These are phyloP conservation scores for Achroia grisella DNA, from an alignment of 1,140 invertebrate species.

Conservation along the genomic window DNA sequence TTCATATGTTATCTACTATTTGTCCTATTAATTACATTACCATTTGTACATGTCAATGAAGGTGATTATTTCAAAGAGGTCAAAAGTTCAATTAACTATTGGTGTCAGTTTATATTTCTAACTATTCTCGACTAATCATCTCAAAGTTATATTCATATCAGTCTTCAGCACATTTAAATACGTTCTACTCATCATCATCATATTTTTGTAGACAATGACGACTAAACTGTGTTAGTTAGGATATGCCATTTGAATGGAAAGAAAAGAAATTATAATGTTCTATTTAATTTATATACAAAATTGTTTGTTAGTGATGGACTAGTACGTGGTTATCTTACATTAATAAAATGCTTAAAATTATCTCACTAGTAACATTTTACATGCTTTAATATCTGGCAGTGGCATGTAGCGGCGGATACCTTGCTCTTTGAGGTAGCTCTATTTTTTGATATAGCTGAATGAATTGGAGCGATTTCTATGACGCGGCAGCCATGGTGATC, in stretches of 20 bases:
- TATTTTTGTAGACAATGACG: too few relatives aligned
- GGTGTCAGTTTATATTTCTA: too few relatives aligned
- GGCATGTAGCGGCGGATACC: constrained; percentile 19
- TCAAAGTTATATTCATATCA: too few relatives aligned
- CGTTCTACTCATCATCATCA: too few relatives aligned
- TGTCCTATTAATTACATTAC: too few relatives aligned
- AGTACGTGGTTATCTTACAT: constrained; percentile 31
- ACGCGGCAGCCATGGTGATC: constrained; percentile 43
- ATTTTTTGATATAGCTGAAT: constrained; percentile 26
- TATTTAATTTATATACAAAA: constrained; percentile 25
- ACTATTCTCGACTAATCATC: too few relatives aligned
- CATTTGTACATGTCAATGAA: too few relatives aligned
- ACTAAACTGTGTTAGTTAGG: background rate
- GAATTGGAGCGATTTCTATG: constrained; percentile 26
- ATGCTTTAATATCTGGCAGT: constrained; percentile 29
- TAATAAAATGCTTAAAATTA: constrained; percentile 42
- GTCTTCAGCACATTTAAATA: too few relatives aligned
- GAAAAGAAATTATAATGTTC: constrained; percentile 10
- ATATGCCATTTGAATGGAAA: constrained; percentile 4
- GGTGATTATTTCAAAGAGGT: too few relatives aligned
- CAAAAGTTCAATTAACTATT: too few relatives aligned
- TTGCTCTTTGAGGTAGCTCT: background rate
- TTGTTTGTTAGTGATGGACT: constrained; percentile 34
- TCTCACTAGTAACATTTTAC: constrained; percentile 43
- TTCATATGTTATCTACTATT: too few relatives aligned